phyloP scores from a whole-genome alignment of 2,797 vertebrate species.

The Alauda arvensis region DNA sequence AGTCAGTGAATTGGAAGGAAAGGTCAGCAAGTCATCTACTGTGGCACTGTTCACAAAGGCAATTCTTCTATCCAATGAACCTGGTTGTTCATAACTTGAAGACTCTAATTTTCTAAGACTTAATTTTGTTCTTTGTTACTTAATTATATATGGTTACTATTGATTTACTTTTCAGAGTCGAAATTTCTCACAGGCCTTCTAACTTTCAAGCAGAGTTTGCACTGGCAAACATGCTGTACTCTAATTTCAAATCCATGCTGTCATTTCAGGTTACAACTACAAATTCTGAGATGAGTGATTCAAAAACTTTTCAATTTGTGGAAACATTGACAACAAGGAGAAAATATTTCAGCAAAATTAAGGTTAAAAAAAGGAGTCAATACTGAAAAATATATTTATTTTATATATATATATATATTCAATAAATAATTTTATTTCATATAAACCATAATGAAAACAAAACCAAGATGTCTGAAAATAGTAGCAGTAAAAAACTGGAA shows the following conservation, averaged over 20 bases:
- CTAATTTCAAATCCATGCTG: neutral
- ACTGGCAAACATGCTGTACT: neutral
- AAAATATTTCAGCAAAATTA: neutral
- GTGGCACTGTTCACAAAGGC: neutral
- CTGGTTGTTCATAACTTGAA: slow-evolving; percentile 2
- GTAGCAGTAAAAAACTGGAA: neutral
- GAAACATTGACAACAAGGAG: neutral
- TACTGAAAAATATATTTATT: neutral
- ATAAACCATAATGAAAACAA: neutral
- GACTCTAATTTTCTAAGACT: neutral
- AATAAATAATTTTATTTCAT: neutral
- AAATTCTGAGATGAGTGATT: neutral
- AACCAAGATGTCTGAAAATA: neutral
- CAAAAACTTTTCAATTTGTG: neutral
- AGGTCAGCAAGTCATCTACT: slow-evolving; percentile 41
- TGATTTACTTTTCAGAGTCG: neutral
- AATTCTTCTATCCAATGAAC: neutral
- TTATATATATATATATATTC: neutral
- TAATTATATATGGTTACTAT: neutral
- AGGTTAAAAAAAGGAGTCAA: neutral
- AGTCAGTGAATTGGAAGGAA: slow-evolving; percentile 15
- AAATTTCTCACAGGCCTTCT: neutral
- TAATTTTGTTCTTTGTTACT: slow-evolving; percentile 9
- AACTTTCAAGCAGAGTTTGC: neutral
- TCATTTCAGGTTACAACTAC: neutral